Conservation (phyloP, 92 coral and sea anemone species). For the Scolanthus callimorphus region DNA sequence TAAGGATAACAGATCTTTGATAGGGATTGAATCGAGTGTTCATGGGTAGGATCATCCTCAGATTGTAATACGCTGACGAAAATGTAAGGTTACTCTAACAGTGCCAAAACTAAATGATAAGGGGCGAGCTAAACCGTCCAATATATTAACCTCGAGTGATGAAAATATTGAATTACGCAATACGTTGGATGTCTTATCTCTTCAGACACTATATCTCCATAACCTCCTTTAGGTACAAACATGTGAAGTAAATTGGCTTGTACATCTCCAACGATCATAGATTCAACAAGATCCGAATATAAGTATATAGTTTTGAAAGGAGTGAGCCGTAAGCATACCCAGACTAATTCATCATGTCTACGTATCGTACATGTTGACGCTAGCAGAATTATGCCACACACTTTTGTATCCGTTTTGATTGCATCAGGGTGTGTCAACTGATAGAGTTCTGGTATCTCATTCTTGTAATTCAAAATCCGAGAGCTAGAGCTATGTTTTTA, state of each 20-base stretch:
- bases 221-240: not conserved
- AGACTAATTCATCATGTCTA: conserved; percentile 11
- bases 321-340: not conserved
- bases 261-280: conserved; percentile 6
- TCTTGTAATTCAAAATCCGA: conserved; percentile 7
- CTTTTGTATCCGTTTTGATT: not conserved
- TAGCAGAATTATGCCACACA: not conserved
- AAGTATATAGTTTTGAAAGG: conserved; percentile 10
- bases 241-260: conserved; percentile 7
- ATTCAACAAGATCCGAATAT: conserved; percentile 6
- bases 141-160: conserved; percentile 12
- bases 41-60: not conserved
- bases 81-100: conserved; percentile 14
- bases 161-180: conserved; percentile 12
- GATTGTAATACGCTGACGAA: conserved; percentile 10
- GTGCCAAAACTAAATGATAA: conserved; percentile 13
- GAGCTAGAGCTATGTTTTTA: conserved; percentile 6
- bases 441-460: not conserved
- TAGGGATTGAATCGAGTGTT: not conserved
- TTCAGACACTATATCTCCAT: conserved; percentile 3
- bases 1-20: not conserved
- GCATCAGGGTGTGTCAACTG: not conserved
- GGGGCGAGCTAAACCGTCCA: conserved; percentile 1
- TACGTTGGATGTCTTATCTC: conserved; percentile 15
- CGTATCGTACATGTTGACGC: not conserved